These are phyloP conservation scores for Drosophila pseudotakahashii DNA, from an alignment of 2,888 invertebrate genomes.

Conservation along the genomic window DNA sequence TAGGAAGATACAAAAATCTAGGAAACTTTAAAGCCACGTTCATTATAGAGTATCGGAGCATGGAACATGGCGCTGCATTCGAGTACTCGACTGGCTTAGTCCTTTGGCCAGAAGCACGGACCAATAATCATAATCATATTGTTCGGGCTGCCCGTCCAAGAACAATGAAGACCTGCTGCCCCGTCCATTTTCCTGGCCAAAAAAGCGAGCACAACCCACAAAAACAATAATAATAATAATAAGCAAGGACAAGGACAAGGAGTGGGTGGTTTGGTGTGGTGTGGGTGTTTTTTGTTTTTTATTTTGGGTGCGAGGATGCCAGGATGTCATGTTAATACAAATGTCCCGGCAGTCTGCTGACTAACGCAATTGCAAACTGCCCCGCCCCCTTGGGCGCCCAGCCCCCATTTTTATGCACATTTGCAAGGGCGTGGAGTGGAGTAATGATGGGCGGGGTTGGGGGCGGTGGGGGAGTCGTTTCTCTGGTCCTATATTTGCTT, in stretches of 20 bases:
- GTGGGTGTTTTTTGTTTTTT: conserved; percentile 10
- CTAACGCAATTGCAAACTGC: conserved; percentile 77
- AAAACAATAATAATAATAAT: conserved; percentile 73
- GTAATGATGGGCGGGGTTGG: conserved; percentile 6
- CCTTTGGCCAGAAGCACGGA: conserved; percentile 46
- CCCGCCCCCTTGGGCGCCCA: conserved; percentile 13
- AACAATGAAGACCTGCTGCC: conserved; percentile 54
- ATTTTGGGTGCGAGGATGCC: not conserved
- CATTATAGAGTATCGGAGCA: conserved; percentile 2
- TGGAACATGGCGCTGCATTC: conserved; percentile 27
- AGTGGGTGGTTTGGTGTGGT: conserved; percentile 21
- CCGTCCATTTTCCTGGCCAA: not conserved
- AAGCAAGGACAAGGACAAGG: conserved; percentile 46
- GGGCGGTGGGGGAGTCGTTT: not conserved
- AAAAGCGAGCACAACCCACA: conserved; percentile 54
- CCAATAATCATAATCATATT: conserved; percentile 78
- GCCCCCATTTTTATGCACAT: conserved; percentile 59
- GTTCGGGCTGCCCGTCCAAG: conserved; percentile 55
- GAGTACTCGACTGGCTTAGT: conserved; percentile 67
- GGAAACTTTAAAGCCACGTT: not conserved
- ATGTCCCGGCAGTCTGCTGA: conserved; percentile 72
- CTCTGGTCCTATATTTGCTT: conserved; percentile 63
- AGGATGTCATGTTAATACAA: conserved; percentile 77
- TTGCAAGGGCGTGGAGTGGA: conserved; percentile 8
- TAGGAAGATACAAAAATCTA: not conserved